These are phyloP conservation scores for Lutraria rhynchaena DNA, from an alignment of 1,140 invertebrate species.

Conservation along the genomic window DNA sequence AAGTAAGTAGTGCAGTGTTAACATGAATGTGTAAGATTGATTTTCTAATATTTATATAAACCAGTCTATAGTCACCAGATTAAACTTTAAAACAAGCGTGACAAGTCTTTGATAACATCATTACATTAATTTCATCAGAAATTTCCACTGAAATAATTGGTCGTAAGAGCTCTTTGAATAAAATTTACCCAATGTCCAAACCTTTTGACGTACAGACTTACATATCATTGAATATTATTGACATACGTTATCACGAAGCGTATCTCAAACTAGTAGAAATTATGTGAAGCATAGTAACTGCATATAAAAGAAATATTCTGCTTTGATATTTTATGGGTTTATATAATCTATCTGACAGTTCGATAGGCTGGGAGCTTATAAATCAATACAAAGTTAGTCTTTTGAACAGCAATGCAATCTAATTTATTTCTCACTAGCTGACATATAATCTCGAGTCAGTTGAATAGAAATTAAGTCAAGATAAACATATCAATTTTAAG, in stretches of 20 bases:
- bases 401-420: constrained; percentile 14
- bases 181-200: neutral
- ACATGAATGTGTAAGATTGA: too few species aligned
- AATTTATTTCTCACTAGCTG: constrained; percentile 11
- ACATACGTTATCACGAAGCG: constrained; percentile 6
- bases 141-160: neutral
- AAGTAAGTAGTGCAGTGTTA: too few species aligned
- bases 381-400: neutral
- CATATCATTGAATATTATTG: neutral
- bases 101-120: constrained; percentile 18
- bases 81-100: too few species aligned
- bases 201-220: constrained; percentile 2
- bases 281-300: neutral
- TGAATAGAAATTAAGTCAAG: constrained; percentile 11
- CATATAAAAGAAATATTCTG: neutral
- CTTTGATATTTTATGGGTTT: neutral
- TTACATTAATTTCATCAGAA: constrained; percentile 16
- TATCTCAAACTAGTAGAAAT: neutral
- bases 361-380: neutral
- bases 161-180: neutral
- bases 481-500: constrained; percentile 1
- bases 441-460: constrained; percentile 2
- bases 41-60: too few species aligned
- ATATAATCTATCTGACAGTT: neutral
- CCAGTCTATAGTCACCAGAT: too few species aligned